These are phyloP conservation scores for Eilema sororculum DNA, from an alignment of 2,888 invertebrate genomes.

Conservation along the genomic window DNA sequence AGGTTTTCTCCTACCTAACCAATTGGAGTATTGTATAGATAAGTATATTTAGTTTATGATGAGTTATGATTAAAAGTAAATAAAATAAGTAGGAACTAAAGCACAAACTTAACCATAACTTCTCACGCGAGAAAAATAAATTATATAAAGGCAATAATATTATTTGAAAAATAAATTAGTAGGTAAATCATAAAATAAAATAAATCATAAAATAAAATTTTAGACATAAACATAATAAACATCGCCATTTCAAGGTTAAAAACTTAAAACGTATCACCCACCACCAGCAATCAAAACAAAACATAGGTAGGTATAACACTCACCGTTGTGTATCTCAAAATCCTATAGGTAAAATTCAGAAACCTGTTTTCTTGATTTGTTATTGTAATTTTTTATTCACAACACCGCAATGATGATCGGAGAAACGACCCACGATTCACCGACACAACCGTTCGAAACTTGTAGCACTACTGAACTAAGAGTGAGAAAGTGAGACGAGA, in stretches of 20 bases:
- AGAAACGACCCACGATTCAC: not conserved
- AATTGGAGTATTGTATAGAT: too few relatives aligned
- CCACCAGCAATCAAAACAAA: not conserved
- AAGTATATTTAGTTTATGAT: too few relatives aligned
- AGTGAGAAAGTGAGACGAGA: too few relatives aligned
- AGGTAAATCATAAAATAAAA: too few relatives aligned
- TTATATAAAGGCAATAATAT: too few relatives aligned
- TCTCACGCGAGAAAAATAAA: not conserved
- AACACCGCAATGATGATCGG: not conserved
- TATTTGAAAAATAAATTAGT: too few relatives aligned
- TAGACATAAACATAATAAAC: not conserved
- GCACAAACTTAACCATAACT: too few relatives aligned
- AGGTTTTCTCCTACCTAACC: too few relatives aligned
- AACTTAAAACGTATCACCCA: too few relatives aligned
- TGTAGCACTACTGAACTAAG: not conserved
- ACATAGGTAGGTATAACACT: not conserved
- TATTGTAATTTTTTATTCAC: conserved; percentile 5
- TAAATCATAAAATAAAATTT: not conserved
- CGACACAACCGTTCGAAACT: not conserved
- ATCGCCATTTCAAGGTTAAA: conserved; percentile 8
- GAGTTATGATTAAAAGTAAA: too few relatives aligned
- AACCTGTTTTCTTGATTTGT: conserved; percentile 6
- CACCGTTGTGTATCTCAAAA: not conserved
- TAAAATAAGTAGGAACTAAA: too few relatives aligned
- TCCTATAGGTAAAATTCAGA: not conserved